Percentiles rank a stretch among this genome's conserved stretches.
Conservation (phyloP, 2,113 vertebrate genomes). For the Turnix velox region DNA sequence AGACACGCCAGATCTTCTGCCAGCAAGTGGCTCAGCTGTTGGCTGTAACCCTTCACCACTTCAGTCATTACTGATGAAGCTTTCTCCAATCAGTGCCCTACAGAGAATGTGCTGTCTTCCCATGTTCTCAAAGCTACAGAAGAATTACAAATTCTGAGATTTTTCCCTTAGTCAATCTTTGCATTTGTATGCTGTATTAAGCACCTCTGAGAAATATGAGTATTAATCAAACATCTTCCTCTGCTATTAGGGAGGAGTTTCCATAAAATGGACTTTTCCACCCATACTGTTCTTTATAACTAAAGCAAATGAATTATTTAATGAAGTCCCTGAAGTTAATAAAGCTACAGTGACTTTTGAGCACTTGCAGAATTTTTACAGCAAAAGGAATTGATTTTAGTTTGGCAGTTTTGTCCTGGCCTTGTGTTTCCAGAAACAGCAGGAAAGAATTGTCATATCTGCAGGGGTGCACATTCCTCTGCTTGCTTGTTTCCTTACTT, state of each 20-base stretch:
- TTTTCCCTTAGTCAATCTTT: not conserved
- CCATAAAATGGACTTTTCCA: constrained; percentile 4
- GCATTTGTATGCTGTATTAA: not conserved
- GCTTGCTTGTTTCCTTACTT: not conserved
- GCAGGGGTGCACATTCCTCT: not conserved
- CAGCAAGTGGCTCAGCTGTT: not conserved
- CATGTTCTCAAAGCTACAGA: not conserved
- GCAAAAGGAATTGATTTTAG: not conserved
- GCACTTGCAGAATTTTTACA: not conserved
- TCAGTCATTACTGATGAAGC: not conserved
- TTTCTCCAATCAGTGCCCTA: not conserved
- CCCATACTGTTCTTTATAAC: not conserved
- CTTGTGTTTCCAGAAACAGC: not conserved
- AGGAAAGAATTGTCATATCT: not conserved
- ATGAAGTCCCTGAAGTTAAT: constrained; percentile 18
- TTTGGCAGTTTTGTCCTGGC: not conserved
- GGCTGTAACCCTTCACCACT: not conserved
- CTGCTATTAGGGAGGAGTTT: not conserved
- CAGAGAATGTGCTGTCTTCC: not conserved
- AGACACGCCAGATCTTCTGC: not conserved
- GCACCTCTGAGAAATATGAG: not conserved
- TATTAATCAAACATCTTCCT: constrained; percentile 10
- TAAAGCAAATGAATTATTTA: constrained; percentile 16
- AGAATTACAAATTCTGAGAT: not conserved
- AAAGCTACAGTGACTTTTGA: not conserved